A percentile compares a stretch with the other conserved stretches of the same genome.
Conservation (phyloP, 2,113 vertebrate species). For the Nycticebus coucang region DNA sequence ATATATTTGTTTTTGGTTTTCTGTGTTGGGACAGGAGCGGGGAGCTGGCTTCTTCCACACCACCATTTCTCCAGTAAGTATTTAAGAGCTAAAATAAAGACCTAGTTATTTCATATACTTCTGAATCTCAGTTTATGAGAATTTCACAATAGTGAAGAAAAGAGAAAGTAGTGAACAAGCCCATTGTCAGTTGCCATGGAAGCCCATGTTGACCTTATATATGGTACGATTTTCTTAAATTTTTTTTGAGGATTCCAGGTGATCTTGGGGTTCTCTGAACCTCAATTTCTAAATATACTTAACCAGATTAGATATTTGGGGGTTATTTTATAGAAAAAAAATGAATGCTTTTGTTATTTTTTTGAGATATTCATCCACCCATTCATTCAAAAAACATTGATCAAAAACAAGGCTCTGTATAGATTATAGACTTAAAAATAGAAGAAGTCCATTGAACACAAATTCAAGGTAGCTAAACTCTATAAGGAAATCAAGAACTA, state of each 20-base stretch:
- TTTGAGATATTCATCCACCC: background rate
- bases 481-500: constrained; percentile 10
- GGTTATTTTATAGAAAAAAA: constrained; percentile 8
- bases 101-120: background rate
- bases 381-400: background rate
- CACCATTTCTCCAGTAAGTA: background rate
- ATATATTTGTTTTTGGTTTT: no score
- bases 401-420: background rate
- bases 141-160: background rate
- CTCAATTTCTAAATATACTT: constrained; percentile 35
- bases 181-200: background rate
- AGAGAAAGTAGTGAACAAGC: constrained; percentile 25
- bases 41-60: no score
- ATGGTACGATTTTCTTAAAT: constrained; percentile 43
- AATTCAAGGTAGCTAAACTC: background rate
- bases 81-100: background rate
- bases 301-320: constrained; percentile 17
- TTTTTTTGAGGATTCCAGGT: background rate
- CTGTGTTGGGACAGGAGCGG: no score
- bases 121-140: background rate
- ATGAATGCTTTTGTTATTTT: constrained; percentile 1
- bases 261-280: constrained; percentile 17
- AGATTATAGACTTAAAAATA: background rate
- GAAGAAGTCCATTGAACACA: background rate
- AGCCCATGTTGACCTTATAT: background rate